Evolutionary conservation across 2,888 invertebrate species (phyloP).

Genomic region (Andricus curvator): DNA sequence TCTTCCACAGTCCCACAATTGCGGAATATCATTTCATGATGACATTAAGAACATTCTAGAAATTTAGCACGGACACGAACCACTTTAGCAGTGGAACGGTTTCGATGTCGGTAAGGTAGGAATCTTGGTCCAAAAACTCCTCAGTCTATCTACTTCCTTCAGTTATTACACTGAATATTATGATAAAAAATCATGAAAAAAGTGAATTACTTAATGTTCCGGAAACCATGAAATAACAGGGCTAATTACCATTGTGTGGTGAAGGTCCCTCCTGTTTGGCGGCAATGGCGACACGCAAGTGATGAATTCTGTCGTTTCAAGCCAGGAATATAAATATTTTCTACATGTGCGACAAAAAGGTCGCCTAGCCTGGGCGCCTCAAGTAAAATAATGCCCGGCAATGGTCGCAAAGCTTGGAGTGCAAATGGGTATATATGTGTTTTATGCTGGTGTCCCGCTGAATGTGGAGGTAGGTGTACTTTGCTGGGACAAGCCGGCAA

Average conservation of each 20-base stretch:
- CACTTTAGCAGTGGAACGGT: too few relatives aligned
- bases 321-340: constrained; percentile 34
- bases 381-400: constrained; percentile 60
- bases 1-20: too few relatives aligned
- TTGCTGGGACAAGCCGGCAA: constrained; percentile 13
- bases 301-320: constrained; percentile 6
- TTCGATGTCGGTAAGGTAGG: too few relatives aligned
- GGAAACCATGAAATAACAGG: background rate
- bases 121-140: too few relatives aligned
- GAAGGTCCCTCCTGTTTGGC: background rate
- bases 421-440: constrained; percentile 16
- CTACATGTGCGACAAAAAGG: constrained; percentile 35
- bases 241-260: background rate
- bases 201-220: background rate
- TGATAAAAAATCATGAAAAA: background rate
- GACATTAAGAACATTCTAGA: too few relatives aligned
- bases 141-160: too few relatives aligned
- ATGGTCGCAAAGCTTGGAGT: background rate
- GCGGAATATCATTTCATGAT: too few relatives aligned
- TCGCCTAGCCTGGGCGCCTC: constrained; percentile 54
- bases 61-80: too few relatives aligned
- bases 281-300: background rate
- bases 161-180: too few relatives aligned
- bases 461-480: constrained; percentile 33
- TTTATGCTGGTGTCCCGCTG: constrained; percentile 12